Conservation (phyloP, 2,797 vertebrate species). For the Sebastes trivittatus region DNA sequence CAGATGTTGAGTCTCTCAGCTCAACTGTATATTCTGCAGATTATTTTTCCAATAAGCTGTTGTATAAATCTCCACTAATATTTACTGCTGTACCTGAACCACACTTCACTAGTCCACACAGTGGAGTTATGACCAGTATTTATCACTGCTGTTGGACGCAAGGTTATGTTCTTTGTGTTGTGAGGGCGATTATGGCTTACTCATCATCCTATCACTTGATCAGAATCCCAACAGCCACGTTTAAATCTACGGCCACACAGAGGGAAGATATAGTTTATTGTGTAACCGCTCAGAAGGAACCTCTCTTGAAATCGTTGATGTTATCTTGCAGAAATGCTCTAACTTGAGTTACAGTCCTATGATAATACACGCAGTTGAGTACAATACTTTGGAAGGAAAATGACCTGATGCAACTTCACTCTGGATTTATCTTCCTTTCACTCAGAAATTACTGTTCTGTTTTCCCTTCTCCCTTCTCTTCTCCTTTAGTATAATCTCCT, state of each 20-base stretch:
- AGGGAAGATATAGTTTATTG: constrained; percentile 6
- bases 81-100: background rate
- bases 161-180: background rate
- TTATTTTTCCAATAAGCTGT: background rate
- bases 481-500: constrained; percentile 6
- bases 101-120: background rate
- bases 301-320: constrained; percentile 5
- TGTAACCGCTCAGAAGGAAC: background rate
- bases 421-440: background rate
- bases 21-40: background rate
- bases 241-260: constrained; percentile 1
- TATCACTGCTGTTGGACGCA: background rate
- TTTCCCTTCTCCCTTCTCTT: background rate
- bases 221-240: background rate
- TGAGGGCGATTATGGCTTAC: background rate
- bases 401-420: background rate
- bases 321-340: background rate
- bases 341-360: background rate
- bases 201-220: constrained; percentile 21
- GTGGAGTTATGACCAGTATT: constrained; percentile 14
- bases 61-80: background rate
- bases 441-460: background rate
- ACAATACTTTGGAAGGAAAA: background rate
- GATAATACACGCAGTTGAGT: background rate
- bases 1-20: background rate